Evolutionary conservation across 2,888 invertebrate genomes (phyloP), one percentile per base, ranked within the genome.

Genomic region (Itoplectis maculator): DNA sequence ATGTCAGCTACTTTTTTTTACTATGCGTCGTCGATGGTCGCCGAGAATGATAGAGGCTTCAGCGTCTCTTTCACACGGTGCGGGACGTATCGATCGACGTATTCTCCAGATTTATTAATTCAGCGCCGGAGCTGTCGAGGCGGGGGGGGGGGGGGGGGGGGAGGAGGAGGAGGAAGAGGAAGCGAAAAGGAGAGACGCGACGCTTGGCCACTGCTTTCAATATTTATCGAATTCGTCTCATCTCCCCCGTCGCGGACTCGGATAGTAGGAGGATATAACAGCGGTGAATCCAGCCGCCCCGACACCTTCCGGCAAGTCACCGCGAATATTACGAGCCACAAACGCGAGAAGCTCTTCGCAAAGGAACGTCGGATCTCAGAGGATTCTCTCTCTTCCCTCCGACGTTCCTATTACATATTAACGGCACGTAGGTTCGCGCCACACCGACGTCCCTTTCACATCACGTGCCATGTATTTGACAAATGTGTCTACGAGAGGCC

Each of bases 221-320:
- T 79, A 79, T 73, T 79, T 73, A 79, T 79, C 40, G 73, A 23
- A 73, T 73, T 79, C 68, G 37, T 73, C 59, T 29, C 29, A 29
- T 29, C 59, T 40, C 40, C 66, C n/a, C 40, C 49, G n/a, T 59
- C 47, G 15, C 40, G 59, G 42, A 7, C 54, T 35, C n/a, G 72
- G 29, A 15, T 9, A n/a, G 29, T 29, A 29, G 29, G 29, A 29
- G 29, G 29, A 5, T 11, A n/a, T n/a, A 0, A 37, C 54, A 54
- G 23, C 13, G 23, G 54, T 4, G 23, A 54, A 61, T 69, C 7
- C 51, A 29, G 29, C 35, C n/a, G n/a, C n/a, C 29, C 61, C 23
- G 69, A 54, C 61, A 61, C 40, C 61, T 51, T 69, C 77, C 69
- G 15, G 56, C 56, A 23, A 56, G n/a, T 56, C 15, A 54, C 13